These are phyloP conservation scores for Xiphorhynchus erythropygius DNA, from an alignment of 2,797 vertebrate species.

Conservation along the genomic window DNA sequence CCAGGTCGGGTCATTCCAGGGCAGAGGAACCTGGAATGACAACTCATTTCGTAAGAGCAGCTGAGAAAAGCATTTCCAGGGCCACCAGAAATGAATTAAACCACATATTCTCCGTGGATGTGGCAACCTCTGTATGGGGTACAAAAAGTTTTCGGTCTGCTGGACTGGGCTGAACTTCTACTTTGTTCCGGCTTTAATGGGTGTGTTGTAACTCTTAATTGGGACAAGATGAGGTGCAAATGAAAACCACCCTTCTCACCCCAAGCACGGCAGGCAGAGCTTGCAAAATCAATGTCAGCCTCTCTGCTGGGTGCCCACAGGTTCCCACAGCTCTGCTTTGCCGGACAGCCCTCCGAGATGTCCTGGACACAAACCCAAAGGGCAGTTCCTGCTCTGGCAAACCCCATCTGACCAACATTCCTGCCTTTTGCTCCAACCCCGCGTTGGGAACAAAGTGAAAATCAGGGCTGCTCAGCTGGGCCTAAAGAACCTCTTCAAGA, in stretches of 20 bases:
- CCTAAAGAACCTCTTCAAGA: neutral
- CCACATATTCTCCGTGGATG: neutral
- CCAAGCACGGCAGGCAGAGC: neutral
- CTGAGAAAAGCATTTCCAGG: neutral
- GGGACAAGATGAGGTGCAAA: conserved; percentile 24
- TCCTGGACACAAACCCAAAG: neutral
- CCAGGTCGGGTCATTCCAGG: conserved; percentile 16
- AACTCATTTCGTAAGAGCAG: neutral
- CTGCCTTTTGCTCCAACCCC: neutral
- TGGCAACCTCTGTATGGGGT: conserved; percentile 27
- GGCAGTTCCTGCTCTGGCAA: neutral
- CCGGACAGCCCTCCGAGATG: neutral
- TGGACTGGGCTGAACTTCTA: conserved; percentile 33
- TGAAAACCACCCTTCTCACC: neutral
- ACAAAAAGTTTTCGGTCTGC: neutral
- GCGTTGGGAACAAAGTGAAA: neutral
- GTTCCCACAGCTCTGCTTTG: neutral
- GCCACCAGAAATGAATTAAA: neutral
- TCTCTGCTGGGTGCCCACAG: neutral
- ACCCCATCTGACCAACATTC: neutral
- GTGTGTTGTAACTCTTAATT: conserved; percentile 46
- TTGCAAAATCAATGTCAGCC: neutral
- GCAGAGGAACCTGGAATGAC: neutral
- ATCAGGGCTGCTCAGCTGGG: neutral
- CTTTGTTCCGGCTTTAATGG: conserved; percentile 2